Conservation (phyloP, 1,140 invertebrate species). For the Potamilus streckersoni region DNA sequence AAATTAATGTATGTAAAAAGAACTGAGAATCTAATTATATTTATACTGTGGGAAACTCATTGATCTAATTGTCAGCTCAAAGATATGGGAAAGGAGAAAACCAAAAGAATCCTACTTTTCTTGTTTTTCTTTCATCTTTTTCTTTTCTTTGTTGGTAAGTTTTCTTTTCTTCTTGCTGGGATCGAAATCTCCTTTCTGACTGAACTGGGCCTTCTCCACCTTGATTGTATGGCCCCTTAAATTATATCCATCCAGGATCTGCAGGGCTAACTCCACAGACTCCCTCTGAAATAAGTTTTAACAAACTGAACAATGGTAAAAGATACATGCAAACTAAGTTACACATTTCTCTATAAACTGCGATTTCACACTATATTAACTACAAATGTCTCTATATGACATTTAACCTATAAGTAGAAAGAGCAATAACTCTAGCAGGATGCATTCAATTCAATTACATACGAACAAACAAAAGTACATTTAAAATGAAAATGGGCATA, state of each 20-base stretch:
- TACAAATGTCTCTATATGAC: neutral
- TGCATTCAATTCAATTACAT: too few species aligned
- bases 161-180: slow-evolving; percentile 93
- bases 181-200: slow-evolving; percentile 96
- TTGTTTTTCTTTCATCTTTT: slow-evolving; percentile 92
- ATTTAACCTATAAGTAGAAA: neutral
- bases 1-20: too few species aligned
- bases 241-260: slow-evolving; percentile 91
- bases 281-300: slow-evolving; percentile 77
- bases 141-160: slow-evolving; percentile 78
- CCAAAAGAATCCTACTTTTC: slow-evolving; percentile 78
- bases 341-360: too few species aligned
- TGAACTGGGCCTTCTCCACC: slow-evolving; percentile 94
- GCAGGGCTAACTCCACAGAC: slow-evolving; percentile 92
- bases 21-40: too few species aligned
- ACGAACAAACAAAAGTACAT: too few species aligned
- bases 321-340: neutral
- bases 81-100: too few species aligned
- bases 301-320: slow-evolving; percentile 38
- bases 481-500: too few species aligned
- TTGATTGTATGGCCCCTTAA: slow-evolving; percentile 80
- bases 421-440: too few species aligned
- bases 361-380: too few species aligned
- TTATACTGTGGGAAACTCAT: too few species aligned
- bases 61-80: too few species aligned